A percentile compares a stretch with the other conserved stretches of the same genome.
Evolutionary conservation across 2,113 vertebrate species (phyloP).

Genomic region (Gasterosteus nipponicus): DNA sequence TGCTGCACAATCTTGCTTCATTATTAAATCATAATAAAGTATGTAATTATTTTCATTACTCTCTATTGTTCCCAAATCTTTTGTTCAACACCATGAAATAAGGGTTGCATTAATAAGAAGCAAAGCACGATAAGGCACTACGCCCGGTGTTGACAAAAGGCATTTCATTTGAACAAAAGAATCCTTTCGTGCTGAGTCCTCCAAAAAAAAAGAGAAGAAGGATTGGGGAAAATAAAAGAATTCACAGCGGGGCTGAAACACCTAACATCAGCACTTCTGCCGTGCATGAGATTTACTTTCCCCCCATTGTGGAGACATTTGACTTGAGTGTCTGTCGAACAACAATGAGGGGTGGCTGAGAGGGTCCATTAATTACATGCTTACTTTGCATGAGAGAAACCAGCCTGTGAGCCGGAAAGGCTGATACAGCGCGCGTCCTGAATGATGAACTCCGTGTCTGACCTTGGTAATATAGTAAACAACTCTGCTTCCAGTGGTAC

Average conservation of each 20-base stretch:
- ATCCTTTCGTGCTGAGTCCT: slow-evolving; percentile 41
- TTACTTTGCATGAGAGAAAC: slow-evolving; percentile 78
- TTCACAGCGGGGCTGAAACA: slow-evolving; percentile 57
- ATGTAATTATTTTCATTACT: slow-evolving; percentile 32
- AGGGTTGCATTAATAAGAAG: slow-evolving; percentile 33
- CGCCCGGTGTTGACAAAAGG: slow-evolving; percentile 29
- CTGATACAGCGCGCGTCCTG: slow-evolving; percentile 67
- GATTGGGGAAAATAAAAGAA: slow-evolving; percentile 45
- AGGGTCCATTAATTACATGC: slow-evolving; percentile 81
- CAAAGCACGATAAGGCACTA: slow-evolving; percentile 29
- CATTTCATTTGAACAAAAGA: slow-evolving; percentile 55
- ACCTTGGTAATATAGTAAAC: slow-evolving; percentile 78
- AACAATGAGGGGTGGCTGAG: slow-evolving; percentile 79
- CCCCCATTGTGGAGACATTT: slow-evolving; percentile 78
- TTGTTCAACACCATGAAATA: slow-evolving; percentile 54
- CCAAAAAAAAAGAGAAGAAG: slow-evolving; percentile 11
- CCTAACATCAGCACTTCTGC: slow-evolving; percentile 78
- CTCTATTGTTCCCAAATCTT: slow-evolving; percentile 54
- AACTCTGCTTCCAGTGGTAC: slow-evolving; percentile 29
- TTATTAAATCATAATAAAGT: slow-evolving; percentile 32
- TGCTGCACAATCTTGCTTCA: slow-evolving; percentile 18
- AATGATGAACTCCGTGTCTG: slow-evolving; percentile 74
- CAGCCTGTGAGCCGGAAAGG: slow-evolving; percentile 71
- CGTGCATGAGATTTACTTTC: slow-evolving; percentile 70
- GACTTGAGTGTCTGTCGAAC: slow-evolving; percentile 79